phyloP scores from a whole-genome alignment of 2,113 vertebrate genomes.

The Bucco capensis region DNA sequence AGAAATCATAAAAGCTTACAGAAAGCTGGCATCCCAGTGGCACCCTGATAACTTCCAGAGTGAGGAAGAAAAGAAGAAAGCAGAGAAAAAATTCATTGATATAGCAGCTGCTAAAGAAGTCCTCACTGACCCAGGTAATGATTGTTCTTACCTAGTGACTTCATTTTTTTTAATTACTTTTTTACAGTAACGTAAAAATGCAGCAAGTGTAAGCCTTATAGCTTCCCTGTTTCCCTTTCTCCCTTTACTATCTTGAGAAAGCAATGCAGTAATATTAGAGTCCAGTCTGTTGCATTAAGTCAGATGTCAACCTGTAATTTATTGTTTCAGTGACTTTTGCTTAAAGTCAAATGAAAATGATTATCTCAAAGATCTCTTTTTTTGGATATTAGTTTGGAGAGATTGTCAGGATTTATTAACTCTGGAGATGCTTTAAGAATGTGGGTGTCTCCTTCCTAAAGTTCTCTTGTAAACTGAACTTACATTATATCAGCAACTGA shows the following conservation, averaged over 20 bases:
- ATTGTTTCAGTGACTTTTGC: not conserved
- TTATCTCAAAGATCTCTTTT: not conserved
- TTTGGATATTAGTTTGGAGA: not conserved
- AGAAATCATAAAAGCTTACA: conserved; percentile 96
- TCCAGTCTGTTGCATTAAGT: not conserved
- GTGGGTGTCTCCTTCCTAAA: not conserved
- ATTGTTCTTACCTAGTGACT: not conserved
- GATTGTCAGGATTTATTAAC: not conserved
- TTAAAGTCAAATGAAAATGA: not conserved
- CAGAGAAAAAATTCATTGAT: conserved; percentile 97
- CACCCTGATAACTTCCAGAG: conserved; percentile 98
- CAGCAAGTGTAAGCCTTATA: not conserved
- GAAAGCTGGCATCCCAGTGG: conserved; percentile 95
- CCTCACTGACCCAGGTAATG: conserved; percentile 91
- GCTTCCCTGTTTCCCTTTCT: not conserved
- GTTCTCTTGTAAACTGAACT: not conserved
- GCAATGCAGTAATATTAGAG: not conserved
- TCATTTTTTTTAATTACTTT: not conserved
- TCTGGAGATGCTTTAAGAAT: not conserved
- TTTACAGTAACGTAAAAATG: not conserved
- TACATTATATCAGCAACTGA: not conserved
- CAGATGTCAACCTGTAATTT: not conserved
- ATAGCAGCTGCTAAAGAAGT: conserved; percentile 98
- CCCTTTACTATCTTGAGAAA: not conserved
- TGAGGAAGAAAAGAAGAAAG: conserved; percentile 92